phyloP scores from a whole-genome alignment of 64 coral and sea anemone species.

The Montipora sp. region DNA sequence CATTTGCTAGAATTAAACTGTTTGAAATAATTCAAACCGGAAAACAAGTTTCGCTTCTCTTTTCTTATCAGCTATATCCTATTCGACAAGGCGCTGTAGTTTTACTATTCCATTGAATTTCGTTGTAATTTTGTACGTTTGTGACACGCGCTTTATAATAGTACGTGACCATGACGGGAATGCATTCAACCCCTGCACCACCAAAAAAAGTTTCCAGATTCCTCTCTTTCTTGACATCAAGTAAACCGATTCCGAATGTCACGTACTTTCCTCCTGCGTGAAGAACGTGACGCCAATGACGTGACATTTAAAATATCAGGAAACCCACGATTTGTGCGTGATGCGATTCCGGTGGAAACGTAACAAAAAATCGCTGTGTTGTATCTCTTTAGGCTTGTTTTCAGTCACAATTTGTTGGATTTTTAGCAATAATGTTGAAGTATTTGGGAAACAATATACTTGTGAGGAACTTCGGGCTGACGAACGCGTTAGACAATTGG shows the following conservation, averaged over 20 bases:
- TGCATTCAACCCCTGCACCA: neutral
- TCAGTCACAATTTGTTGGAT: neutral
- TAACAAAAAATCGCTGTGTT: slow-evolving; percentile 11
- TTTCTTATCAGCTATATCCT: neutral
- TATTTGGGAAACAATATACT: neutral
- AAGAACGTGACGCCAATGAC: neutral
- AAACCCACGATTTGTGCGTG: neutral
- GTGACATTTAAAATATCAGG: neutral
- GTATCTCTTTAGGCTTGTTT: neutral
- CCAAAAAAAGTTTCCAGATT: neutral
- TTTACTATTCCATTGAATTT: neutral
- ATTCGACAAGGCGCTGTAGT: neutral
- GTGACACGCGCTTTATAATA: neutral
- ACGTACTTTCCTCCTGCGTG: neutral
- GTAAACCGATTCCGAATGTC: neutral
- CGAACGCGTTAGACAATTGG: slow-evolving; percentile 2
- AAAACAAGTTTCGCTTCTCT: neutral
- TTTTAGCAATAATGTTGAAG: neutral
- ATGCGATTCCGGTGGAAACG: slow-evolving; percentile 4
- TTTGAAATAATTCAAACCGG: slow-evolving; percentile 5
- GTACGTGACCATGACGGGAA: slow-evolving; percentile 8
- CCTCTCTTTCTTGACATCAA: neutral
- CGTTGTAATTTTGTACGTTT: neutral
- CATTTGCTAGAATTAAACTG: neutral
- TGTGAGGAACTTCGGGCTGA: slow-evolving; percentile 13